Evolutionary conservation across 2,888 invertebrate species (phyloP).

Genomic region (Clusia tigrina): DNA sequence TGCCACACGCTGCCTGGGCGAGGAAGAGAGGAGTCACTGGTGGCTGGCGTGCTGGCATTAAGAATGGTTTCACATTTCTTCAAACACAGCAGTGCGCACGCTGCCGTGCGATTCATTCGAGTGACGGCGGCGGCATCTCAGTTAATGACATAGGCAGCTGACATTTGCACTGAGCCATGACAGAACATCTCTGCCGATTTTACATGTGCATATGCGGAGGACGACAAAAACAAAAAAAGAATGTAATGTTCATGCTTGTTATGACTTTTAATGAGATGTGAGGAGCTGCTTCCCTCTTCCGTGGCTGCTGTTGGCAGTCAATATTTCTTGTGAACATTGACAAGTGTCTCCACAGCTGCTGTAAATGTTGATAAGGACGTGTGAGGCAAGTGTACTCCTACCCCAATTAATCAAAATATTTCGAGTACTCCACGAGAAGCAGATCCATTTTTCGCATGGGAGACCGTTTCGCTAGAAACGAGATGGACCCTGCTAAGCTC

Average conservation of each 20-base stretch:
- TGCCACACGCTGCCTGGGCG: not conserved
- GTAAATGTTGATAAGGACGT: no score
- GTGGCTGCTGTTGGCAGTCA: no score
- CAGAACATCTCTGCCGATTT: conserved; percentile 45
- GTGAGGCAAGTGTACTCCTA: no score
- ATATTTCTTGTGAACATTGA: no score
- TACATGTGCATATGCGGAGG: not conserved
- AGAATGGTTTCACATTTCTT: not conserved
- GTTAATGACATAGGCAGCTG: conserved; percentile 49
- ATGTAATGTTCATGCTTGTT: not conserved
- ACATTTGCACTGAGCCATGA: conserved; percentile 48
- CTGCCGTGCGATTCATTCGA: conserved; percentile 23
- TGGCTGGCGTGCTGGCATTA: not conserved
- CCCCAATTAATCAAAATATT: no score
- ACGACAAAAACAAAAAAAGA: not conserved
- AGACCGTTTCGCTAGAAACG: no score
- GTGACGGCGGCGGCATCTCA: conserved; percentile 55
- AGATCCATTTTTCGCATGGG: no score
- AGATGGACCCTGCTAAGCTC: no score
- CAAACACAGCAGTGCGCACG: not conserved
- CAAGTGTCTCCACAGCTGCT: no score
- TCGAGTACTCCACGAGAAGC: no score
- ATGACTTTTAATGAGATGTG: not conserved
- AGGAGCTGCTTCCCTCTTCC: no score
- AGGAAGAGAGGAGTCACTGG: not conserved